Evolutionary conservation across 1,140 invertebrate species (phyloP).

Genomic region (Armadillidium nasatum): DNA sequence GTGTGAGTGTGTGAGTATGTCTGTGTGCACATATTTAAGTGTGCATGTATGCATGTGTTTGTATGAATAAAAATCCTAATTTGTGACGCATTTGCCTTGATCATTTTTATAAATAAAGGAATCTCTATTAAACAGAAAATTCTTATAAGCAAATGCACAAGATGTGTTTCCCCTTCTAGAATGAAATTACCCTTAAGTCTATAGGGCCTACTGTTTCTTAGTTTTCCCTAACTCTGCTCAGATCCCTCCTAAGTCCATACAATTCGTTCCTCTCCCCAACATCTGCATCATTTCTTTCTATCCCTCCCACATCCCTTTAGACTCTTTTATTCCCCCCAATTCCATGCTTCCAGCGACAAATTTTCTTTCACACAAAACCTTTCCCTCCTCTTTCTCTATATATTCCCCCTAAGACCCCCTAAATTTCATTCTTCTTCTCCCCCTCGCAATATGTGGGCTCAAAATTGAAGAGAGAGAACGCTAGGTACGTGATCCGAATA

Average conservation of each 20-base stretch:
- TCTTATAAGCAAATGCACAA: not conserved
- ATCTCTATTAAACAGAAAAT: too few relatives aligned
- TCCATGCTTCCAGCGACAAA: too few relatives aligned
- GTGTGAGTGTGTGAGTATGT: not conserved
- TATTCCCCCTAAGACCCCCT: not conserved
- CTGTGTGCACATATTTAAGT: not conserved
- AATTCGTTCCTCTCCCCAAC: not conserved
- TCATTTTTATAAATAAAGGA: too few relatives aligned
- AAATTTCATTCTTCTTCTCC: not conserved
- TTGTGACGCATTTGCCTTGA: too few relatives aligned
- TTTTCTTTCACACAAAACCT: not conserved
- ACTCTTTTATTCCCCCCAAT: too few relatives aligned
- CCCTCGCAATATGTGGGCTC: slow-evolving; percentile 2
- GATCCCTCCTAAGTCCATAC: not conserved
- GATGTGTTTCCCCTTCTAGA: not conserved
- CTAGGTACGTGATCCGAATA: not conserved
- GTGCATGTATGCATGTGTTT: not conserved
- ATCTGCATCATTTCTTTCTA: not conserved
- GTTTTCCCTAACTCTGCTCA: too few relatives aligned
- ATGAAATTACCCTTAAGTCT: slow-evolving; percentile 10
- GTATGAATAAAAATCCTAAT: not conserved
- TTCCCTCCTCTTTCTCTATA: not conserved
- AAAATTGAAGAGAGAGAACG: not conserved
- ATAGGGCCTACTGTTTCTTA: not conserved
- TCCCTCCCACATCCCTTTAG: not conserved